Conservation (phyloP, 1,140 invertebrate genomes). For the Ectropis grisescens region DNA sequence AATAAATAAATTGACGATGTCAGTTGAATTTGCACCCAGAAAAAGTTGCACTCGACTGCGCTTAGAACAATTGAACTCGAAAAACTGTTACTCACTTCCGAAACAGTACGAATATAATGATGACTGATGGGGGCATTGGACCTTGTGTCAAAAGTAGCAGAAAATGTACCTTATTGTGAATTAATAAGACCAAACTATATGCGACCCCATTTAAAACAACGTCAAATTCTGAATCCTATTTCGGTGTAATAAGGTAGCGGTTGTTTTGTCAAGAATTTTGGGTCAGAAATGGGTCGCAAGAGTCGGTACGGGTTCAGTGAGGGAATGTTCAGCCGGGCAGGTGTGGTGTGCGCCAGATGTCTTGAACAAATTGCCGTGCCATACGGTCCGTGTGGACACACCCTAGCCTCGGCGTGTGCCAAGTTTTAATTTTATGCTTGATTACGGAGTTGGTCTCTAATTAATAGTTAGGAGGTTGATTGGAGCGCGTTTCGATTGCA, state of each 20-base stretch:
- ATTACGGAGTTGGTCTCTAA: slow-evolving; percentile 55
- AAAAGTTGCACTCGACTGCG: slow-evolving; percentile 52
- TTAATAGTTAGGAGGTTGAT: slow-evolving; percentile 59
- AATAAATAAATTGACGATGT: no score
- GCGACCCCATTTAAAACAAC: no score
- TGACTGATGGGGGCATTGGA: slow-evolving; percentile 60
- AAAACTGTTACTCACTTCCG: slow-evolving; percentile 66
- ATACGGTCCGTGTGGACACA: slow-evolving; percentile 65
- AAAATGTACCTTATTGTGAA: no score
- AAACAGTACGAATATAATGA: slow-evolving; percentile 67
- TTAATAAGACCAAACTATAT: no score
- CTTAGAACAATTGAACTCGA: slow-evolving; percentile 48
- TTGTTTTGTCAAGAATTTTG: slow-evolving; percentile 6
- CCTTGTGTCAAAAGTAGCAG: slow-evolving; percentile 58
- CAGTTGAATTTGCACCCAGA: no score
- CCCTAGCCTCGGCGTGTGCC: slow-evolving; percentile 64
- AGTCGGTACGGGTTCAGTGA: slow-evolving; percentile 55
- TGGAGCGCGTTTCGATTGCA: slow-evolving; percentile 18
- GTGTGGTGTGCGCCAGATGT: slow-evolving; percentile 68
- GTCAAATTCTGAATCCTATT: slow-evolving; percentile 32
- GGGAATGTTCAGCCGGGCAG: slow-evolving; percentile 39
- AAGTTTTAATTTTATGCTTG: slow-evolving; percentile 69
- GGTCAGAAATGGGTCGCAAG: slow-evolving; percentile 9
- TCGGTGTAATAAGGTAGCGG: neutral
- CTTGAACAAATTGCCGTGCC: slow-evolving; percentile 65